These are phyloP conservation scores for Operophtera brumata DNA, from an alignment of 2,888 invertebrate genomes.

Conservation along the genomic window DNA sequence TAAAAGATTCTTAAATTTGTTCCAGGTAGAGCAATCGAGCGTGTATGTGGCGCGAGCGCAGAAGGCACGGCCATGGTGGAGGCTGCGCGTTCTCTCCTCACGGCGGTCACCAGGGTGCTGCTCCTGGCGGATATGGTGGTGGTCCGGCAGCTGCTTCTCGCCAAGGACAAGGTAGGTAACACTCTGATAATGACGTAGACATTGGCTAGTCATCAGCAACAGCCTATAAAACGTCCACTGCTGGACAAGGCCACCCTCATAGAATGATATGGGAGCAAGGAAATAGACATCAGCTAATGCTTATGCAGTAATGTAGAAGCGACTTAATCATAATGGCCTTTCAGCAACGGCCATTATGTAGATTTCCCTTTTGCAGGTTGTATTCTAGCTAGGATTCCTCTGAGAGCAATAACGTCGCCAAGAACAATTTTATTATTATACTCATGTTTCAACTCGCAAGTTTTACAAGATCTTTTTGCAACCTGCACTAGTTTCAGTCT, in stretches of 20 bases:
- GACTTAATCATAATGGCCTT: background rate
- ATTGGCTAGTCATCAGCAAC: too few species aligned
- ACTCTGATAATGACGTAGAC: background rate
- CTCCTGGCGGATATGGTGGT: slow-evolving; percentile 98
- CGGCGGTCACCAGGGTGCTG: slow-evolving; percentile 96
- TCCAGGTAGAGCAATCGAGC: slow-evolving; percentile 95
- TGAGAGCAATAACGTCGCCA: background rate
- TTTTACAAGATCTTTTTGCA: slow-evolving; percentile 21
- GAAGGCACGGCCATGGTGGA: slow-evolving; percentile 91
- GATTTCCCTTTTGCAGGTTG: background rate
- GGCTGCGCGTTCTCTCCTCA: slow-evolving; percentile 95
- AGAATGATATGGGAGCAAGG: too few species aligned
- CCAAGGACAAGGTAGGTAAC: slow-evolving; percentile 92
- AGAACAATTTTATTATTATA: background rate
- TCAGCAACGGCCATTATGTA: background rate
- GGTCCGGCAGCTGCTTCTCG: slow-evolving; percentile 96
- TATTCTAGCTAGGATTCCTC: background rate
- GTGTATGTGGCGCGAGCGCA: slow-evolving; percentile 91
- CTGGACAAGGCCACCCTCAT: too few species aligned
- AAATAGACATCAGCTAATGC: too few species aligned
- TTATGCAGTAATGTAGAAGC: too few species aligned
- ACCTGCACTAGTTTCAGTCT: slow-evolving; percentile 23
- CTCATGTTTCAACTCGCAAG: slow-evolving; percentile 13
- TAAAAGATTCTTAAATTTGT: slow-evolving; percentile 3
- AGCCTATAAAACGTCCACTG: too few species aligned